A percentile compares a stretch with the other conserved stretches of the same genome.
phyloP scores from a whole-genome alignment of 64 coral and sea anemone species.

The Actinia tenebrosa region DNA sequence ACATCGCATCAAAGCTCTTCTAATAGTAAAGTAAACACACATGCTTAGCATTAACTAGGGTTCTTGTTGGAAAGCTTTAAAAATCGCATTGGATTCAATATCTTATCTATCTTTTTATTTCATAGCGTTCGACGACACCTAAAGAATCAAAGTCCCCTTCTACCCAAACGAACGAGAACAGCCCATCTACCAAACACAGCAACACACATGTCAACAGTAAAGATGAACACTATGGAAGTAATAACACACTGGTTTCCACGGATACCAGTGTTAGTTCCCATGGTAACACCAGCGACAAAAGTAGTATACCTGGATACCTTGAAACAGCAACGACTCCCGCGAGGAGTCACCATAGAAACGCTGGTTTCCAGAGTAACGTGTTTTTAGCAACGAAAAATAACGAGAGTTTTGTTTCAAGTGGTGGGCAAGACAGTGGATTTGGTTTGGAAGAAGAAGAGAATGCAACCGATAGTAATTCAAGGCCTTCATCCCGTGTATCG shows the following conservation, averaged over 20 bases:
- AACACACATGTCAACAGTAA: not conserved
- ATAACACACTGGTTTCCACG: conserved; percentile 52
- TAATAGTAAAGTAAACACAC: not conserved
- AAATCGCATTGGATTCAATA: not conserved
- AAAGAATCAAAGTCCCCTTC: conserved; percentile 3
- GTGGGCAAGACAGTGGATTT: conserved; percentile 68
- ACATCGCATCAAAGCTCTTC: not conserved
- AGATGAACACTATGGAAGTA: conserved; percentile 60
- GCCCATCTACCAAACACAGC: not conserved
- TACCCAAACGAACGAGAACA: conserved; percentile 65
- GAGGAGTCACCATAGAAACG: not conserved
- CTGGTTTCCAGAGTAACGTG: conserved; percentile 15
- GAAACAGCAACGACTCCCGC: not conserved
- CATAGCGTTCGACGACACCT: not conserved
- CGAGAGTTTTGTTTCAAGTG: not conserved
- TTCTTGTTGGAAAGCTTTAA: not conserved
- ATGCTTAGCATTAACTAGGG: not conserved
- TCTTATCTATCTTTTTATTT: not conserved
- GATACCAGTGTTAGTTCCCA: conserved; percentile 41
- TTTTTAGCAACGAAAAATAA: not conserved
- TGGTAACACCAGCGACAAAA: conserved; percentile 12
- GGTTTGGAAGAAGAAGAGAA: conserved; percentile 64
- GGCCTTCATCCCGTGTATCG: conserved; percentile 24
- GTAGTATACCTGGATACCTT: not conserved
- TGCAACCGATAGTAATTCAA: conserved; percentile 24